Base-by-base conservation (phyloP, 2,113 vertebrate species). In the Lophochroa leadbeateri region DNA sequence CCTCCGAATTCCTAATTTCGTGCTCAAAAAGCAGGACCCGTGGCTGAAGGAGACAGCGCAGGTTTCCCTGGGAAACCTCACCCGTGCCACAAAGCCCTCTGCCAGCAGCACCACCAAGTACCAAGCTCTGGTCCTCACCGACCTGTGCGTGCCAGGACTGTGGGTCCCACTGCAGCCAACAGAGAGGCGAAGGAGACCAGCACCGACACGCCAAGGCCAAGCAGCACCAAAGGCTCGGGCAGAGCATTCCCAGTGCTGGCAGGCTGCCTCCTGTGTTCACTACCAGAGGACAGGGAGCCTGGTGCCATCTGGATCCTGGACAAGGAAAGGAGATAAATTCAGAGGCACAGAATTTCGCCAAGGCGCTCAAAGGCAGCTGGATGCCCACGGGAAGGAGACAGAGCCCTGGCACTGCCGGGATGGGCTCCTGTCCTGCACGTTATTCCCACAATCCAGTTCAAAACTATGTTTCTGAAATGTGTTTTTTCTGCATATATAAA, bases 41-140 rank as follows among this genome's bases (percentile, higher is more conserved):
- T 0, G 0, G 52, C 31, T 2, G 1, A 68, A 55, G 5, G 5
- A 10, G 41, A 33, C 3, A 10, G 68, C 9, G 2, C 13, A 5
- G 68, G 68, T 39, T 6, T 44, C 53, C 35, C 1, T 1, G 63
- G 37, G 27, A 64, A 64, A 50, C 17, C 69, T 50, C 63, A 49
- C 18, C n/a, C 4, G 0, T 7, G 21, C 57, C 6, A 27, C n/a
- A 41, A 52, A 58, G 7, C 21, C 33, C 44, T 13, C 47, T 29
- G 53, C 60, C 68, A 69, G 39, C n/a, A 23, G 28, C 82, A n/a
- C 23, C 57, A 35, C n/a, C n/a, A 35, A 25, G 71, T 47, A 47
- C 28, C 5, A 0, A 41, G 57, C 6, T 2, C 21, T 11, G 3
- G 43, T 11, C 35, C 67, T 31, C 2, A 2, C 43, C 1, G 5